Evolutionary conservation across 2,797 vertebrate genomes (phyloP).

Genomic region (Sarcoramphus papa): DNA sequence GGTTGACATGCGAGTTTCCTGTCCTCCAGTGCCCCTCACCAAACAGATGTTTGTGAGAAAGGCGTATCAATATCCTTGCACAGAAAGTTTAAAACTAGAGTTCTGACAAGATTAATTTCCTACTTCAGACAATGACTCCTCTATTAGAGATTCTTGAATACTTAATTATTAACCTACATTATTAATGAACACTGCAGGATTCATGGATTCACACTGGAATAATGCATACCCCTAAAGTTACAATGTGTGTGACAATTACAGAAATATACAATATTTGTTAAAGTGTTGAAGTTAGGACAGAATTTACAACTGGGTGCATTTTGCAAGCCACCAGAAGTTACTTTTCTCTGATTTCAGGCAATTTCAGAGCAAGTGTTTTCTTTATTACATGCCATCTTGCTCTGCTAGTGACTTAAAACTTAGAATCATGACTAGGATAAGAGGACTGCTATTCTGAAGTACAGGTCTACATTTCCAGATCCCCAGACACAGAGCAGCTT

Average conservation of each 20-base stretch:
- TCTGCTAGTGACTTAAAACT: background rate
- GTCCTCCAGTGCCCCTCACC: background rate
- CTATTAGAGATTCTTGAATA: slow-evolving; percentile 13
- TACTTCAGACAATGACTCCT: background rate
- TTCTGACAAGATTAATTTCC: slow-evolving; percentile 22
- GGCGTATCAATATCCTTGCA: background rate
- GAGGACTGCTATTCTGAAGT: background rate
- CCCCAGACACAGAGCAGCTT: background rate
- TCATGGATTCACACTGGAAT: background rate
- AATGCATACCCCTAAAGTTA: background rate
- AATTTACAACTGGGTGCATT: background rate
- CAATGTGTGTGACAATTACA: background rate
- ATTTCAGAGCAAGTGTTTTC: background rate
- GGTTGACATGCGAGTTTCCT: background rate
- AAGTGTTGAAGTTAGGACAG: background rate
- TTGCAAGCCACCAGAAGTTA: background rate
- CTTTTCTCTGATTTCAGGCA: background rate
- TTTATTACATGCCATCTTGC: background rate
- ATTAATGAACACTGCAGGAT: background rate
- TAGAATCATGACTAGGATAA: background rate
- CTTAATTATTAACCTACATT: slow-evolving; percentile 18
- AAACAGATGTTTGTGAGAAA: slow-evolving; percentile 9
- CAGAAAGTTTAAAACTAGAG: background rate
- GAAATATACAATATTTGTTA: background rate
- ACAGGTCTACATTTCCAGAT: background rate